A percentile compares a stretch with the other conserved stretches of the same genome.
Conservation (phyloP, 1,140 invertebrate species). For the Drosophila triauraria region DNA sequence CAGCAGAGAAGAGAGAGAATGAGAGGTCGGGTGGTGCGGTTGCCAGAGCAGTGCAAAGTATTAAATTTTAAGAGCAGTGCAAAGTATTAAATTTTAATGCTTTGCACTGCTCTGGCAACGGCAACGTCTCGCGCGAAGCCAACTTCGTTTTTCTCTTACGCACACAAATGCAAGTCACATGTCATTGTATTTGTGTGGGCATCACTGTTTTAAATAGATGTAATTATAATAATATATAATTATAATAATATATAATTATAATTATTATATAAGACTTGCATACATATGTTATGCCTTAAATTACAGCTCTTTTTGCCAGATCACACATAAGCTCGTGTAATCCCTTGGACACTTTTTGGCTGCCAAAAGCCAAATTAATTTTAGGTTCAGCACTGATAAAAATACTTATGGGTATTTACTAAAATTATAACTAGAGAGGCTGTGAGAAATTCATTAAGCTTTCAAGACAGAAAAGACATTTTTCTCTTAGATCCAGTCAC, state of each 20-base stretch:
- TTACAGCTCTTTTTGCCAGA: background rate
- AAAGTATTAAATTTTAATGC: too few relatives aligned
- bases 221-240: background rate
- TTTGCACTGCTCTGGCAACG: too few relatives aligned
- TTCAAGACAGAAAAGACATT: too few relatives aligned
- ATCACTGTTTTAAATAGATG: too few relatives aligned
- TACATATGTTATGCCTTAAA: background rate
- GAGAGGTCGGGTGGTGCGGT: too few relatives aligned
- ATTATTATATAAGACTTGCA: background rate
- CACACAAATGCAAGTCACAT: too few relatives aligned
- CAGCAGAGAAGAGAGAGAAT: too few relatives aligned
- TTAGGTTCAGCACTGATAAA: background rate
- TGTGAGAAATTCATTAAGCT: background rate
- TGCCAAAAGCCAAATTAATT: conserved; percentile 39
- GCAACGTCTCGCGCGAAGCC: too few relatives aligned
- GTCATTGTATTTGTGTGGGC: too few relatives aligned
- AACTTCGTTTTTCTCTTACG: too few relatives aligned
- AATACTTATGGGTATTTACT: background rate
- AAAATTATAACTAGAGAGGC: background rate
- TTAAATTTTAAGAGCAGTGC: too few relatives aligned
- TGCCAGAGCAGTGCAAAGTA: too few relatives aligned
- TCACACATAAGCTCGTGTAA: background rate
- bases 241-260: background rate
- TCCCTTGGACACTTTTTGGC: conserved; percentile 25
- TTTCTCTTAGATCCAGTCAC: background rate